Evolutionary conservation across 2,888 invertebrate genomes (phyloP), one percentile per base, ranked within the genome.

Genomic region (Agrilus cyanescens): DNA sequence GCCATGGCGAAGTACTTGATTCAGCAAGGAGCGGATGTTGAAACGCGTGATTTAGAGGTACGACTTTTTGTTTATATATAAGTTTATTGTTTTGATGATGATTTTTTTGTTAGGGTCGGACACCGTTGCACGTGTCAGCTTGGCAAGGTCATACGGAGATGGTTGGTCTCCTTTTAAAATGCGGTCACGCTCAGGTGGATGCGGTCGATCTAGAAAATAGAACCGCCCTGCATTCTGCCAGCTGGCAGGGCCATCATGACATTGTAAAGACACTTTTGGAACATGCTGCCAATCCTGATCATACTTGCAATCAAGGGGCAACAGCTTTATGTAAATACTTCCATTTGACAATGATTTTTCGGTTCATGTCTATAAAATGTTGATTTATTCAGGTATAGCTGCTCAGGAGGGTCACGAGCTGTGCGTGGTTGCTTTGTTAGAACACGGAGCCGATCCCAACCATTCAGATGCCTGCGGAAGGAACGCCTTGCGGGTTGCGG

Each of bases 121-220:
- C 91, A 0, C 87, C 91, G 0, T 67, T 93, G 10, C 91, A 91
- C 61, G 91, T 91, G 2, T 85, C 88, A 3, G 79, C 90, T 10
- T 91, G 91, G 90, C 94, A 95, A 61, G 95, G 94, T 0, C 94
- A 96, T 60, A 78, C 82, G 0, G 90, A 93, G 50, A 90, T 94
- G 87, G 93, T 93, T 1, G 82, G 85, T 47, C 66, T 91, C 25
- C 70, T 95, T 18, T 74, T 95, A 38, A 78, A 78, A 53, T 57
- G 53, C 67, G 86, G 85, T n/a, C 79, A 82, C 40, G 91, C 93
- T 2, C 76, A 80, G 55, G 87, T 93, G 1, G 90, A 95, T 63
- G 88, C 88, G 0, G 80, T 84, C 49, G 93, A 93, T 68, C 75
- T 84, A 49, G 90, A 91, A 65, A 78, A 80, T 49, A 75, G 95